Conservation (phyloP, 2,797 vertebrate genomes). For the Prunella strophiata region DNA sequence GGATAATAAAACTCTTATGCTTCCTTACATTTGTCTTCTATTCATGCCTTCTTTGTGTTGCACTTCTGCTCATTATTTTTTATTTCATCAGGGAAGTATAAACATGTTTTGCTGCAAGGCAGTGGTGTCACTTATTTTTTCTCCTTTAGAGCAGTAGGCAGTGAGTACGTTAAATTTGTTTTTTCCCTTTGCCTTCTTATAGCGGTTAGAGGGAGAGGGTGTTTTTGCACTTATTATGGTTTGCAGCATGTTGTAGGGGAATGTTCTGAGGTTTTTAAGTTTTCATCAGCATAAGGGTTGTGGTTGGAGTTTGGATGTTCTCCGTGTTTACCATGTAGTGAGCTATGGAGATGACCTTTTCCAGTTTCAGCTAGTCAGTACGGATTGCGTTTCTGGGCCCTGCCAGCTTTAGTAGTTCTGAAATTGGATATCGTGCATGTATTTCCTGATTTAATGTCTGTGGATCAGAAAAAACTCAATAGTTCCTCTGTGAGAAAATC, state of each 20-base stretch:
- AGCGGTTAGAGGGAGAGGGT: neutral
- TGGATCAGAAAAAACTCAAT: neutral
- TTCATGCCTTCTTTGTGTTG: neutral
- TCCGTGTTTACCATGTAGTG: constrained; percentile 49
- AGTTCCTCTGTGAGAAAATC: neutral
- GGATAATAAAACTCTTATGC: neutral
- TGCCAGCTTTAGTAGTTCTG: constrained; percentile 51
- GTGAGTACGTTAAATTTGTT: neutral
- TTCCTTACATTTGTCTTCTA: neutral
- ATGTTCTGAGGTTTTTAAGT: constrained; percentile 57
- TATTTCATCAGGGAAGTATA: neutral
- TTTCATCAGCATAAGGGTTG: constrained; percentile 34
- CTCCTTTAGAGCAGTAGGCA: neutral
- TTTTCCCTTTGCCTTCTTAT: neutral
- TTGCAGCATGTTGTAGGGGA: constrained; percentile 32
- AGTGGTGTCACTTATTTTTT: neutral
- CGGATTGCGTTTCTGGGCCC: constrained; percentile 56
- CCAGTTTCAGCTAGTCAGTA: constrained; percentile 33
- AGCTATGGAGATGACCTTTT: constrained; percentile 67
- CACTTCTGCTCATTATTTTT: neutral
- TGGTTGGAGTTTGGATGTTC: constrained; percentile 46
- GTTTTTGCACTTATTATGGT: constrained; percentile 1
- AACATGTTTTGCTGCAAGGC: neutral
- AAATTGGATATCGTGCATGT: constrained; percentile 35
- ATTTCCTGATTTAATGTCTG: constrained; percentile 25